These are phyloP conservation scores for Upupa epops DNA, from an alignment of 2,113 vertebrate genomes.

Conservation along the genomic window DNA sequence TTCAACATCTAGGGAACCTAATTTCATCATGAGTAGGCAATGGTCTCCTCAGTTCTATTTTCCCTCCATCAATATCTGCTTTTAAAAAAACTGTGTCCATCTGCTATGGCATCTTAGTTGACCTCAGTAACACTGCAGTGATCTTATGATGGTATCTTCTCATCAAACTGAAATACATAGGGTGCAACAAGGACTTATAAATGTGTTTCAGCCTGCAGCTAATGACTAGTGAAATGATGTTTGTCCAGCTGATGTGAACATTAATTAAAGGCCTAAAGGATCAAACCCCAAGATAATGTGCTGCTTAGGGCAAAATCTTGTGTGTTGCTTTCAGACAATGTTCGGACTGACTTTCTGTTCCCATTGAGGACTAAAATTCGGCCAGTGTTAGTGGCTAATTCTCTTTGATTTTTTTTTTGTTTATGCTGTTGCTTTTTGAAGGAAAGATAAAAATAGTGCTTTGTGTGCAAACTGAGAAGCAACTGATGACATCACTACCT, in stretches of 20 bases:
- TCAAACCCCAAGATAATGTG: neutral
- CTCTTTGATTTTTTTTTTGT: neutral
- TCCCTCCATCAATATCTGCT: neutral
- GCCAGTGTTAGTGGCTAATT: neutral
- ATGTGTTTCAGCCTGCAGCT: slow-evolving; percentile 12
- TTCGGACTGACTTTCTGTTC: neutral
- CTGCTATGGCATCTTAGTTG: neutral
- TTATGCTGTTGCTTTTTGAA: neutral
- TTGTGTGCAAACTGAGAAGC: neutral
- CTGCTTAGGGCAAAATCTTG: neutral
- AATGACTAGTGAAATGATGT: slow-evolving; percentile 3
- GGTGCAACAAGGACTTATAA: neutral
- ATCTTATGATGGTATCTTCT: neutral
- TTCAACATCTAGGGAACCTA: neutral
- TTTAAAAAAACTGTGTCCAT: neutral
- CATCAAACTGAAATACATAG: neutral
- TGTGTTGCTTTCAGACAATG: neutral
- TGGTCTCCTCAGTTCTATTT: neutral
- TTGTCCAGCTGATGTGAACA: neutral
- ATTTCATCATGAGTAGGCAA: neutral
- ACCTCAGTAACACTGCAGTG: neutral
- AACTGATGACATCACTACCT: neutral
- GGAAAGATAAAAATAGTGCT: neutral
- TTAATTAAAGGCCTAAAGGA: neutral
- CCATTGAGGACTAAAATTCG: neutral